phyloP scores from a whole-genome alignment of 2,888 invertebrate genomes.

The Dynastes maya region DNA sequence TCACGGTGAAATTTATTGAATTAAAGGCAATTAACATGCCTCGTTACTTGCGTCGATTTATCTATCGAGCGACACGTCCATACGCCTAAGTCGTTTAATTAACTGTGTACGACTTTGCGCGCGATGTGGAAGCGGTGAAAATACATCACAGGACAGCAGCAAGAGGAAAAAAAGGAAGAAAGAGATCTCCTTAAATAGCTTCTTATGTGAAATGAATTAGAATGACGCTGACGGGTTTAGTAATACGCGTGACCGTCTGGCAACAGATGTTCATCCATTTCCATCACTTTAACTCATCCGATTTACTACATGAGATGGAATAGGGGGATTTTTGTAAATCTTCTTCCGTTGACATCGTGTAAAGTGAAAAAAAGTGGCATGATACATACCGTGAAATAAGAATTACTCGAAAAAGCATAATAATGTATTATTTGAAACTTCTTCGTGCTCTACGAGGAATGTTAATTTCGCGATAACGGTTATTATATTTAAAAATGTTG shows the following conservation, averaged over 20 bases:
- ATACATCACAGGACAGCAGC: neutral
- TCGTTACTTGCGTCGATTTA: slow-evolving; percentile 36
- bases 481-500: no score
- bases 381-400: slow-evolving; percentile 19
- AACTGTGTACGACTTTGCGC: slow-evolving; percentile 22
- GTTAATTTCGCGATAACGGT: no score
- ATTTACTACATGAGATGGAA: slow-evolving; percentile 16
- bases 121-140: slow-evolving; percentile 23
- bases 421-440: no score
- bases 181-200: slow-evolving; percentile 22
- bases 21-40: slow-evolving; percentile 46
- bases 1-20: slow-evolving; percentile 42
- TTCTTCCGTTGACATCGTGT: no score
- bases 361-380: neutral
- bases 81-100: slow-evolving; percentile 33
- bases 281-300: slow-evolving; percentile 10
- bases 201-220: slow-evolving; percentile 41
- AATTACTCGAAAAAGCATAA: neutral
- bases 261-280: slow-evolving; percentile 24
- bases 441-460: neutral
- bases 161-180: slow-evolving; percentile 22
- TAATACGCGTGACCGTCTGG: slow-evolving; percentile 31
- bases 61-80: slow-evolving; percentile 33
- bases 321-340: slow-evolving; percentile 3
- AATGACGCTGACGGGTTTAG: slow-evolving; percentile 26